A percentile compares a stretch with the other conserved stretches of the same genome.
Conservation (phyloP, 1,140 invertebrate species). For the Venturia canescens region DNA sequence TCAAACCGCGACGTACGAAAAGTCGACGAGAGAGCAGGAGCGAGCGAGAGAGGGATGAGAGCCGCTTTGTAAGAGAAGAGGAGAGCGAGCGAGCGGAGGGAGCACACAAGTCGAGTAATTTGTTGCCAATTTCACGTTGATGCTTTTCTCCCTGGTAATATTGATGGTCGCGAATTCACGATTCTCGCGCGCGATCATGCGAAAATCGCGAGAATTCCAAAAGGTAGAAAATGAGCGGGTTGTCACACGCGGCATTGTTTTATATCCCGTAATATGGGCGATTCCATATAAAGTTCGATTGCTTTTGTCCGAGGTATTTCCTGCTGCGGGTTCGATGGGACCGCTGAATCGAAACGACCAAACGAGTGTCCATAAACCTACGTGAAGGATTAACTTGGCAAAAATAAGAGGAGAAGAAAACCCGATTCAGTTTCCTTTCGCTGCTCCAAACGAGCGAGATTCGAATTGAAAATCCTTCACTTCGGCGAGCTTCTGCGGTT, state of each 20-base stretch:
- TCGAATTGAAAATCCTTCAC: no score
- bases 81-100: neutral
- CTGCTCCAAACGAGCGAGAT: no score
- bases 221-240: neutral
- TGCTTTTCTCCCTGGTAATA: slow-evolving; percentile 41
- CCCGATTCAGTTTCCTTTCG: no score
- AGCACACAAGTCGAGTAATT: slow-evolving; percentile 50
- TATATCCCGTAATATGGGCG: neutral
- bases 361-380: no score
- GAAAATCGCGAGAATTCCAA: slow-evolving; percentile 46
- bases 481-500: no score
- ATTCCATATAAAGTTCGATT: neutral
- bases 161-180: slow-evolving; percentile 48
- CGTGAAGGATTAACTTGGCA: no score
- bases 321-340: no score
- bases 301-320: neutral
- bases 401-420: no score
- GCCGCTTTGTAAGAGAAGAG: slow-evolving; percentile 17
- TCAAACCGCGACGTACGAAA: slow-evolving; percentile 4
- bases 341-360: no score
- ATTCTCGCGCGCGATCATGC: slow-evolving; percentile 47
- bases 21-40: slow-evolving; percentile 20
- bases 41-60: neutral
- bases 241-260: slow-evolving; percentile 21
- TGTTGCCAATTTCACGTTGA: slow-evolving; percentile 53